Evolutionary conservation across 1,140 invertebrate species (phyloP).

Genomic region (Archegozetes longisetosus): DNA sequence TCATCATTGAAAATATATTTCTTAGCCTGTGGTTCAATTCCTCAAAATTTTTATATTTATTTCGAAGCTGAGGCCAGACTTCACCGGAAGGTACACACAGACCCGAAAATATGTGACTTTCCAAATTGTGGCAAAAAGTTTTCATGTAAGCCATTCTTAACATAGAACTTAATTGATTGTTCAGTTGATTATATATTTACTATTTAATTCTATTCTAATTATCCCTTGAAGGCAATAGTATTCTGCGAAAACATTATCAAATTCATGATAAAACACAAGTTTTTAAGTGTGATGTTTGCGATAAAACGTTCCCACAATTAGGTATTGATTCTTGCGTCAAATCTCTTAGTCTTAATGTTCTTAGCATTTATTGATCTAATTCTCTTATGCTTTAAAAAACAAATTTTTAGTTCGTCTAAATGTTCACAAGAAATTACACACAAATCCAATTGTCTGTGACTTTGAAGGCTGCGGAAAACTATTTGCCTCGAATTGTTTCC

Average conservation of each 20-base stretch:
- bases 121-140: not conserved
- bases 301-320: not conserved
- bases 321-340: no score
- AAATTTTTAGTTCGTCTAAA: not conserved
- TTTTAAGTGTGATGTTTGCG: not conserved
- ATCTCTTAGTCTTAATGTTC: no score
- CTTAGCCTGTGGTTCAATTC: no score
- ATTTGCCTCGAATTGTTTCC: conserved; percentile 5
- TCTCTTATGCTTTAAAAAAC: not conserved
- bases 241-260: not conserved
- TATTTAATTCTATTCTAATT: no score
- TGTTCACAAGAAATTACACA: not conserved
- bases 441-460: conserved; percentile 51
- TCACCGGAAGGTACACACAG: not conserved
- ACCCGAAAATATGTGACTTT: not conserved
- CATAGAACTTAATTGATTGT: no score
- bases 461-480: conserved; percentile 10
- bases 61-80: no score
- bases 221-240: not conserved
- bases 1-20: no score
- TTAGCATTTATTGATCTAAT: not conserved
- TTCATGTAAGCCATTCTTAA: no score
- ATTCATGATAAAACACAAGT: not conserved
- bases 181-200: no score
- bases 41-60: no score